Evolutionary conservation across 2,888 invertebrate species (phyloP), one percentile per base, ranked within the genome.

Genomic region (Leucophenga maculata): DNA sequence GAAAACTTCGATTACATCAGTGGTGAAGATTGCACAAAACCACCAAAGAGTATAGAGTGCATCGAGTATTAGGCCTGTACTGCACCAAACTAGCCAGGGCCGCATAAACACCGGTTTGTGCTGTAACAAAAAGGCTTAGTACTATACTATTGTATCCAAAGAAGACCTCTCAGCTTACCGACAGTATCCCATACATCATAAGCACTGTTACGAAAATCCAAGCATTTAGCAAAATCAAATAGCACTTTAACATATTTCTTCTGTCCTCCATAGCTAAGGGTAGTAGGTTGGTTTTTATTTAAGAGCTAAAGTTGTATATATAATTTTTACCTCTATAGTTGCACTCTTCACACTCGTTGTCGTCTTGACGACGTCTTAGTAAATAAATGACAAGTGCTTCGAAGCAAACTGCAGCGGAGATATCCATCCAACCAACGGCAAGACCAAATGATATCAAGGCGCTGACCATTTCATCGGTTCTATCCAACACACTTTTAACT

Each of bases 351-450:
- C 39, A 39, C 9, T 39, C 8, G 8, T 39, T 11, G 6, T 16
- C 52, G 3, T 52, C 3, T 52, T 16, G 52, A 16, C 16, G 9
- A 22, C 14, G 8, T 26, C 18, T 57, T 3, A 57, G 14, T 22
- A 57, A 8, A 26, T 22, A 57, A 26, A 57, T 57, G 55, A 22
- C 13, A 14, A 64, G 9, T 11, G 20, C 14, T 14, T 64, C 14
- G 26, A 64, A 64, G 22, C 62, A 48, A 48, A 48, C n/a, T n/a
- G 77, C 80, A 8, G 79, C 77, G 18, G 69, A 16, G n/a, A 83
- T 75, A 59, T 80, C 80, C 76, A 82, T 75, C 62, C 72, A 69
- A 44, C 79, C 80, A 54, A 82, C 80, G 66, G 79, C 84, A 69
- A 80, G 32, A 0, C 80, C 80, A 67, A 83, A 75, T n/a, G 74